These are phyloP conservation scores for Zosterops lateralis DNA, from an alignment of 2,113 vertebrate genomes.

Conservation along the genomic window DNA sequence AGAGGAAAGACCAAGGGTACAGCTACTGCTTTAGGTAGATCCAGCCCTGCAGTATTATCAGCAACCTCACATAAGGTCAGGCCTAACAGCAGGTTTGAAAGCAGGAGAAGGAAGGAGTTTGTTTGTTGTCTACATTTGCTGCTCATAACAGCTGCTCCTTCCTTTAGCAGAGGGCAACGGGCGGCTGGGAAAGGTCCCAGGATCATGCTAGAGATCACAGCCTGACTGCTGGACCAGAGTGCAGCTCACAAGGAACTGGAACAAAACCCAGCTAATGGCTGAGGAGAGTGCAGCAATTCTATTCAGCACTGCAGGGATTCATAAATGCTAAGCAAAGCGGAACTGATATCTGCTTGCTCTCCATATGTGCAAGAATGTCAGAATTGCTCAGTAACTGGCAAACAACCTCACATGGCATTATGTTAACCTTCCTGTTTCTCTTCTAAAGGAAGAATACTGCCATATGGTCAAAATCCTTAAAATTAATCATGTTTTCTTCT, in stretches of 20 bases:
- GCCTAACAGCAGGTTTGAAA: not conserved
- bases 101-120: not conserved
- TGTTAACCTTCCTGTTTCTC: not conserved
- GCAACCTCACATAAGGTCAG: not conserved
- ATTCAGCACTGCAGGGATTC: not conserved
- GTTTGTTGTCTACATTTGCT: not conserved
- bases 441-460: not conserved
- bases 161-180: not conserved
- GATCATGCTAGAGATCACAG: not conserved
- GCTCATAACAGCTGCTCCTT: not conserved
- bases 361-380: not conserved
- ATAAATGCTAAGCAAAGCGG: not conserved
- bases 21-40: not conserved
- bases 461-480: constrained; percentile 5
- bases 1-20: not conserved
- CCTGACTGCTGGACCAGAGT: not conserved
- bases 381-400: not conserved
- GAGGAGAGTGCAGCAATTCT: not conserved
- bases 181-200: not conserved
- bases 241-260: not conserved
- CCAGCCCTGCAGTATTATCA: not conserved
- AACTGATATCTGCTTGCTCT: not conserved
- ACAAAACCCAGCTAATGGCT: not conserved
- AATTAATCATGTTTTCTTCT: not conserved
- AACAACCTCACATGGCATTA: not conserved